Evolutionary conservation across 2,888 invertebrate genomes (phyloP).

Genomic region (Pterostichus madidus): DNA sequence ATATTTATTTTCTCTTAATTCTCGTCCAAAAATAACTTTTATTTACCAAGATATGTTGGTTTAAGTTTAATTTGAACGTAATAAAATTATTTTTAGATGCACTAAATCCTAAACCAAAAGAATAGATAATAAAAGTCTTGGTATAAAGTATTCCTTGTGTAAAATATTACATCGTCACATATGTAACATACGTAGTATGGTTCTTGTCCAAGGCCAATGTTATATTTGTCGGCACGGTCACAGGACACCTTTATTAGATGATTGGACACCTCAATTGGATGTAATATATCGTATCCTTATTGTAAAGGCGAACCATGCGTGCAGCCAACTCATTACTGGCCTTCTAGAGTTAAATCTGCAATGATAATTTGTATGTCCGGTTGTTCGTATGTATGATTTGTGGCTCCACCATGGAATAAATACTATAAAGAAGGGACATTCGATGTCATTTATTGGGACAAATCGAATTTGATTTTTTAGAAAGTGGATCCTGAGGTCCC

Average conservation of each 20-base stretch:
- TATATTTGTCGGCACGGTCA: conserved; percentile 62
- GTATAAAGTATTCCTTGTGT: not conserved
- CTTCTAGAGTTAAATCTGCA: conserved; percentile 61
- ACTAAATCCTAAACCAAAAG: not conserved
- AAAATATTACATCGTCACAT: not conserved
- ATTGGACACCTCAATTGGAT: conserved; percentile 65
- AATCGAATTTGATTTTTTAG: too few species aligned
- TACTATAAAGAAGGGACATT: too few species aligned
- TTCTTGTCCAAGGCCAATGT: conserved; percentile 61
- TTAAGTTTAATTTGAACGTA: not conserved
- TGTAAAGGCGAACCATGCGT: conserved; percentile 46
- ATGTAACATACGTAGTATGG: not conserved
- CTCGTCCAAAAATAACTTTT: not conserved
- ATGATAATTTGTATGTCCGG: conserved; percentile 59
- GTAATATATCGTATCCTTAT: conserved; percentile 67
- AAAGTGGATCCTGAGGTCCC: too few species aligned
- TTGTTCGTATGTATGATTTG: not conserved
- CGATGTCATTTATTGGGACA: too few species aligned
- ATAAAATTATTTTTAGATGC: conserved; percentile 14
- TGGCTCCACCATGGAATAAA: not conserved
- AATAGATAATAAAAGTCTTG: not conserved
- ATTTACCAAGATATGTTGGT: not conserved
- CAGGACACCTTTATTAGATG: conserved; percentile 66
- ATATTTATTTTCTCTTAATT: not conserved
- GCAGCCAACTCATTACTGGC: conserved; percentile 45